phyloP scores from a whole-genome alignment of 2,797 vertebrate genomes.

The Microctenopoma stevenorrisi region DNA sequence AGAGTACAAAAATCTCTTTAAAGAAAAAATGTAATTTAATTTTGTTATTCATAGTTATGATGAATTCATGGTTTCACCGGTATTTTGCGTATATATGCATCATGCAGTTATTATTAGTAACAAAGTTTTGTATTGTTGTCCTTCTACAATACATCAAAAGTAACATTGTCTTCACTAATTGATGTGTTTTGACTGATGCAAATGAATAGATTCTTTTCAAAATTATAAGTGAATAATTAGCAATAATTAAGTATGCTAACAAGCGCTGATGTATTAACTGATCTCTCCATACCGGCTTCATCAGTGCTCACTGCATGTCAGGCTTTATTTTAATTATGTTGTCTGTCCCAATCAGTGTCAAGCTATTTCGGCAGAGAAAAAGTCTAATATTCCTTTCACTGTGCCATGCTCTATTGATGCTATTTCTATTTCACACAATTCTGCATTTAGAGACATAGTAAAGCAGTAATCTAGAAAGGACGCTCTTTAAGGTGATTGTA shows the following conservation, averaged over 20 bases:
- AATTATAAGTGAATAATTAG: conserved; percentile 78
- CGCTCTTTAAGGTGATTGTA: conserved; percentile 20
- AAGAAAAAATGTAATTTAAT: conserved; percentile 21
- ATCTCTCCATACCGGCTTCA: conserved; percentile 71
- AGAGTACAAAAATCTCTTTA: conserved; percentile 5
- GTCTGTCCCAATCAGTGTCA: conserved; percentile 80
- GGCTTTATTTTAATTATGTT: conserved; percentile 78
- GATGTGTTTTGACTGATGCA: conserved; percentile 69
- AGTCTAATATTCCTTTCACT: conserved; percentile 70
- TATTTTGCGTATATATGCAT: conserved; percentile 1
- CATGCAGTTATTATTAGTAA: conserved; percentile 8
- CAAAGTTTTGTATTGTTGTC: conserved; percentile 27
- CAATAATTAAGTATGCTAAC: conserved; percentile 77
- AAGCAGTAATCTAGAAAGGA: conserved; percentile 24
- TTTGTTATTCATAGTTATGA: background rate
- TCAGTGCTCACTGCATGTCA: conserved; percentile 72
- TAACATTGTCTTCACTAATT: conserved; percentile 61
- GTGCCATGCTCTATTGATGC: conserved; percentile 50
- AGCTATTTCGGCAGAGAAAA: conserved; percentile 60
- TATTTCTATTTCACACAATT: conserved; percentile 38
- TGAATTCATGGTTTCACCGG: conserved; percentile 20
- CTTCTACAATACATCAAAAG: conserved; percentile 41
- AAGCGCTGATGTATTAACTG: conserved; percentile 75
- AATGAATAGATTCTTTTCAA: conserved; percentile 75
- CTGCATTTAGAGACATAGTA: conserved; percentile 46